Evolutionary conservation across 1,140 invertebrate genomes (phyloP), one percentile per base, ranked within the genome.

Genomic region (Saccostrea echinata): DNA sequence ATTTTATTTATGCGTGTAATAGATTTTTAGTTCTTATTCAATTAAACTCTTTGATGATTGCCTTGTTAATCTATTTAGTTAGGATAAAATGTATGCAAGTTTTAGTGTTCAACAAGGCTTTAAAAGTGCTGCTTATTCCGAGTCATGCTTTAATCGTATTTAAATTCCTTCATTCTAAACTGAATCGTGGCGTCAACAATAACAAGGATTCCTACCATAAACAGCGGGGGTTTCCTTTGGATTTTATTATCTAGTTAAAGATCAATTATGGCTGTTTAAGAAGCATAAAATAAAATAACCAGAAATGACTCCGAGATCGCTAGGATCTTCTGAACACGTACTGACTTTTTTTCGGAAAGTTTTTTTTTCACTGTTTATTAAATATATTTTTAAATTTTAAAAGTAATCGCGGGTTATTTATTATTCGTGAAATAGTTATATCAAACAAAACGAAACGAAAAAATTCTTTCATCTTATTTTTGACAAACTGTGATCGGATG

Each of bases 11-110:
- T 24, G 30, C 27, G 27, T 30, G 68, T 76, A 76, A 76, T 76
- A 76, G 68, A 76, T 76, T 76, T 76, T 76, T 35, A 76, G 68
- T 76, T 76, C 27, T 76, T 76, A 76, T 30, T 76, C 68, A 76
- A 33, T 16, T 13, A 30, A 76, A 76, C 12, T 9, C 68, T 76
- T 76, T 76, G 68, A 76, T 27, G 68, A 30, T 27, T 76, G 68
- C 30, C 24, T 76, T 76, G 68, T 76, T 76, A 76, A 76, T 76
- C 68, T 76, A 76, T 76, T 76, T 76, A 76, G 68, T 76, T 30
- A 76, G 68, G 68, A 76, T 30, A 33, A 76, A 27, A 76, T 76
- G 68, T 76, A 76, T 76, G 68, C 68, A 76, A 33, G 68, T 76
- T 76, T 76, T 76, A 76, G 68, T 76, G 68, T 76, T 76, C 68